Base-by-base conservation (phyloP, 2,888 invertebrate species). In the Pseudococcus viburni region DNA sequence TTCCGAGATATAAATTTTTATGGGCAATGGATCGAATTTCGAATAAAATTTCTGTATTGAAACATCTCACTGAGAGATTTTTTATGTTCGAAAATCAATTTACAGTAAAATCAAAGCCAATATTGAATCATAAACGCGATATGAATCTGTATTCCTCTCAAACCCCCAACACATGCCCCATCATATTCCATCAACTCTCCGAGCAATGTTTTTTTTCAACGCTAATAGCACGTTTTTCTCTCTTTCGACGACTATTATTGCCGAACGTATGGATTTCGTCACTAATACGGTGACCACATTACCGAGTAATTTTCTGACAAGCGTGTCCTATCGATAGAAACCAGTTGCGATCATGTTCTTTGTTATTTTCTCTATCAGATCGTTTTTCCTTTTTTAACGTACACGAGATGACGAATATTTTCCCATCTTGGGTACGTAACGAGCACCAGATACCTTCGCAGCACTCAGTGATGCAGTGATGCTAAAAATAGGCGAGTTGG, bases 321-420 rank as follows among this genome's bases (percentile, higher is more conserved):
- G 80, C 80, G 80, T 83, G 80, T 83, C 80, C 46, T 83, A 83
- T 83, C 80, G 80, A 83, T 46, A 46, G 33, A 83, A 83, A 83
- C 80, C 80, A 83, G 80, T 83, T 83, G 19, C 46, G 80, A 42
- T 83, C 80, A 19, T 46, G 80, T 83, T 83, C 80, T 83, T 83
- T 83, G 80, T 83, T 83, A 83, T 83, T 83, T 77, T 77, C 39
- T 83, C 1, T 33, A 73, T 73, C 33, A 17, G 17, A 39, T 15
- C 17, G 33, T 73, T 73, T 83, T 83, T 83, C 46, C 46, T 83
- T 33, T 83, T 83, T 46, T 83, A 73, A 73, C 73, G 42, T 42
- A 26, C 33, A 73, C 59, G 19, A 64, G 64, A 64, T 77, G 77
- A 46, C 80, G 80, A 83, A 83, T 83, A 83, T 83, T 77, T 77